Evolutionary conservation across 2,888 invertebrate genomes (phyloP), one percentile per base, ranked within the genome.

Genomic region (Gryllus longicercus): DNA sequence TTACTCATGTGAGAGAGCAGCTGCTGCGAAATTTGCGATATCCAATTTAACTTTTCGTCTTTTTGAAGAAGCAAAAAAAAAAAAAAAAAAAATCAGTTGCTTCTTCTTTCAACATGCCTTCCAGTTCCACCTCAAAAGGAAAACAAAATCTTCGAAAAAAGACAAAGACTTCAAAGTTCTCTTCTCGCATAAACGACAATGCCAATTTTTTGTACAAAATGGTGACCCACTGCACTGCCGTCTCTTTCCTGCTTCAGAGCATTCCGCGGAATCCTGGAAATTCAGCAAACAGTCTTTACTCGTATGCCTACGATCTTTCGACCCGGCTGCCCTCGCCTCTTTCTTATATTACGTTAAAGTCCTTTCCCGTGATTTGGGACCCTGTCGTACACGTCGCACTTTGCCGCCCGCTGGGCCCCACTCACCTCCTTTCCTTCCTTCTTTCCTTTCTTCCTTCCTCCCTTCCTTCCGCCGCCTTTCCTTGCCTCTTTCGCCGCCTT

Each of bases 391-490:
- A 50, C 50, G 50, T 51, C 74, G 76, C 77, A 79, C 75, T 51
- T 75, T 51, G 25, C 49, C 77, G 49, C 16, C 51, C 75, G 38
- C 74, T 77, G n/a, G 79, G 75, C 81, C 74, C 50, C 74, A 38
- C 51, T 49, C 49, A 50, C 14, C 38, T 14, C 63, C 14, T 38
- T 38, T 38, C 38, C 38, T 38, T 38, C 63, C 63, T 38, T 79
- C 18, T 50, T 25, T 49, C 18, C 80, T 49, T 80, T 77, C 81
- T 81, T 82, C 80, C 81, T 81, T 63, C 78, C 74, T 80, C 23
- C n/a, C 75, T 74, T 76, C 50, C 74, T 38, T 74, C 63, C 49
- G 74, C 14, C 38, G 63, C 63, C 14, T 5, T n/a, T 38, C 51
- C 18, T 50, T 25, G 0, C 63, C 74, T 79, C 18, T 21, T 25